These are phyloP conservation scores for Empis livida DNA, from an alignment of 2,888 invertebrate genomes.

Conservation along the genomic window DNA sequence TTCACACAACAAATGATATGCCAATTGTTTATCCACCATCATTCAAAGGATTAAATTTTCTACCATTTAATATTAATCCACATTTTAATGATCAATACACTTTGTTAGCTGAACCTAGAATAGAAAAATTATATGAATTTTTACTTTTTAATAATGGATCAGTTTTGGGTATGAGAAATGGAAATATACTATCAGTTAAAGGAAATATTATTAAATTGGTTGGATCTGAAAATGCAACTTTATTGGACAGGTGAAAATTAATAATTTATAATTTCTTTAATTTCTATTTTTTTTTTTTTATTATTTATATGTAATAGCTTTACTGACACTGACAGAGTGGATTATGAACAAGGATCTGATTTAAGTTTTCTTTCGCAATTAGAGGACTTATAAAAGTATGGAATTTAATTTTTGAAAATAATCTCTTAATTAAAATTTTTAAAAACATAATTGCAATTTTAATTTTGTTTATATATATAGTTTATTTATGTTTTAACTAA, in stretches of 20 bases:
- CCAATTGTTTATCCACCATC: conserved; percentile 65
- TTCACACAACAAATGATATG: conserved; percentile 81
- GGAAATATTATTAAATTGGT: conserved; percentile 45
- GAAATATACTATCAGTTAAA: conserved; percentile 48
- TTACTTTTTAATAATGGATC: conserved; percentile 44
- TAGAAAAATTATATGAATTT: conserved; percentile 57
- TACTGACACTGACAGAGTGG: conserved; percentile 3
- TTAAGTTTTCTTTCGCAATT: background rate
- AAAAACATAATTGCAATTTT: too few species aligned
- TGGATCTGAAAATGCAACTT: conserved; percentile 48
- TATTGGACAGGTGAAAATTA: conserved; percentile 48
- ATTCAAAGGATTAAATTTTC: conserved; percentile 53
- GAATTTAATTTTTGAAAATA: too few species aligned
- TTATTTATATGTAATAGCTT: conserved; percentile 20
- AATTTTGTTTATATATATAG: too few species aligned
- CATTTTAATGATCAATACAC: conserved; percentile 58
- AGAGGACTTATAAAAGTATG: too few species aligned
- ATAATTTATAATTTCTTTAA: too few species aligned
- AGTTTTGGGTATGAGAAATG: conserved; percentile 62
- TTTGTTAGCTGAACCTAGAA: conserved; percentile 59
- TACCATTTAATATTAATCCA: conserved; percentile 77
- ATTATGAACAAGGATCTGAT: background rate
- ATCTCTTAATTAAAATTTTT: too few species aligned
- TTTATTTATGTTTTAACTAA: too few species aligned
- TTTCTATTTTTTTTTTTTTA: background rate